These are phyloP conservation scores for Epicampocera succincta DNA, from an alignment of 2,888 invertebrate genomes.

Conservation along the genomic window DNA sequence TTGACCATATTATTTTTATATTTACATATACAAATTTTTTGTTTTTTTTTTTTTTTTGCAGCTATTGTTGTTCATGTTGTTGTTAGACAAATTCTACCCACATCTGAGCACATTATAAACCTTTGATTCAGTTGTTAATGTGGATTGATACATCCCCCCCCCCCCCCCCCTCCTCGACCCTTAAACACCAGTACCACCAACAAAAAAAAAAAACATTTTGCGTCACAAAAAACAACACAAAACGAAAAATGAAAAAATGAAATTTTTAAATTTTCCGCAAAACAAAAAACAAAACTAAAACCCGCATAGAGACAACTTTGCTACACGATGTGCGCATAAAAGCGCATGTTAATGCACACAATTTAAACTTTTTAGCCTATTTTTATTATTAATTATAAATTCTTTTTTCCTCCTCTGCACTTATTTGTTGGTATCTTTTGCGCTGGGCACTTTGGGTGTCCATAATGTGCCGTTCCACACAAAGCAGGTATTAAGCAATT, in stretches of 20 bases:
- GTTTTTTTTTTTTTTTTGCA: too few species aligned
- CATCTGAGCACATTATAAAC: conserved; percentile 48
- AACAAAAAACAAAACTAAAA: conserved; percentile 56
- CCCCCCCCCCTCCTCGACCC: too few species aligned
- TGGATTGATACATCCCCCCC: conserved; percentile 8
- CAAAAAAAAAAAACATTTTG: conserved; percentile 28
- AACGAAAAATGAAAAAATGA: background rate
- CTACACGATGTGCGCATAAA: conserved; percentile 65
- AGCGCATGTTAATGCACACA: conserved; percentile 58
- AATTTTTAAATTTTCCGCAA: conserved; percentile 12
- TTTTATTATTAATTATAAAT: conserved; percentile 80
- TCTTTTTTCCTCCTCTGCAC: conserved; percentile 18
- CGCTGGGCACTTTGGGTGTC: conserved; percentile 21
- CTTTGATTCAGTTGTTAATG: conserved; percentile 5
- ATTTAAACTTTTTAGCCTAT: conserved; percentile 80
- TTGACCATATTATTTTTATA: conserved; percentile 67
- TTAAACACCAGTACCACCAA: too few species aligned
- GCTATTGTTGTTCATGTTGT: conserved; percentile 40
- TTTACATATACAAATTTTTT: background rate
- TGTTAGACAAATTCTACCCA: conserved; percentile 69
- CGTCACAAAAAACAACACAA: conserved; percentile 12
- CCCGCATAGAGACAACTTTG: conserved; percentile 63
- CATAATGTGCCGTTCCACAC: conserved; percentile 19
- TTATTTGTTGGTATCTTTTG: conserved; percentile 17
- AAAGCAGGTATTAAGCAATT: conserved; percentile 10